Evolutionary conservation across 2,113 vertebrate genomes (phyloP).

Genomic region (Neodontobutis hainanensis): DNA sequence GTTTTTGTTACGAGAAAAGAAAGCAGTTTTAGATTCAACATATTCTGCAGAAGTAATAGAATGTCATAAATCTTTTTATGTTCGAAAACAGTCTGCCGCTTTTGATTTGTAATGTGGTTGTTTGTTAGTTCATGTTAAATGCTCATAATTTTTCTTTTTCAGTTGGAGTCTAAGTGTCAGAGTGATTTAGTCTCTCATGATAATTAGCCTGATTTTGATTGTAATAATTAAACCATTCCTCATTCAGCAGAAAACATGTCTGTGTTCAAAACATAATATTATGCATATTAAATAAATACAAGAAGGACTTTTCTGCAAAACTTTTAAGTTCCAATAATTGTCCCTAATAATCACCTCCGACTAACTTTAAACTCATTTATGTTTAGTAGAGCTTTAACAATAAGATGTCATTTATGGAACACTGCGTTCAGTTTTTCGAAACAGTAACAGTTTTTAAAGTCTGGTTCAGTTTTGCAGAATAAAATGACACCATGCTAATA

Average conservation of each 20-base stretch:
- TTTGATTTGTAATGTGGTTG: neutral
- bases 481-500: no score
- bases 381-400: no score
- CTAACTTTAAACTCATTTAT: no score
- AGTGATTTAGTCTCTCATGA: conserved; percentile 5
- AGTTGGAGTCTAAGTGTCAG: neutral
- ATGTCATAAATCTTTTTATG: neutral
- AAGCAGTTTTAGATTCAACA: no score
- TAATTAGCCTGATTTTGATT: neutral
- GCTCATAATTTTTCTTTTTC: conserved; percentile 1
- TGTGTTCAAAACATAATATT: neutral
- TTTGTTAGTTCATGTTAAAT: neutral
- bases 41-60: neutral
- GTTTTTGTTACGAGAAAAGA: neutral
- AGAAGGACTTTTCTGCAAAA: neutral
- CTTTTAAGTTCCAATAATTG: no score
- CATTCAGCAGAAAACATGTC: neutral
- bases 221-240: neutral
- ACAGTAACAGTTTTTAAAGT: no score
- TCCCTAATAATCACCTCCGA: no score
- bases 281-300: neutral
- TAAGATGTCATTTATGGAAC: no score
- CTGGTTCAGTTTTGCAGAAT: no score
- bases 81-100: neutral
- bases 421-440: no score